Evolutionary conservation across 2,113 vertebrate genomes (phyloP).

Genomic region (Zootoca vivipara): DNA sequence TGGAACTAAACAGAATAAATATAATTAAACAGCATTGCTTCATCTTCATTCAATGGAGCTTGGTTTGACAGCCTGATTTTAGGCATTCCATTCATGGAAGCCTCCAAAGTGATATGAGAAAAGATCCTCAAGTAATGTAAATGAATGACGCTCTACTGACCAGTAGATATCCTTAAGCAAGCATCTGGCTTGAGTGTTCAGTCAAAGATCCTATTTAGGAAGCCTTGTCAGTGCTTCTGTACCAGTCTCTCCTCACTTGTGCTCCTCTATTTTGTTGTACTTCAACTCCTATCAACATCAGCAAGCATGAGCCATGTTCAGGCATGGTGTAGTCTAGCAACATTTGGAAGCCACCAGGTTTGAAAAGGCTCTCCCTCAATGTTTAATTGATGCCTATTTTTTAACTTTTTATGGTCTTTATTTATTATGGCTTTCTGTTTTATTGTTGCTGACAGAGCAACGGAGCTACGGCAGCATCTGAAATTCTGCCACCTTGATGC

Average conservation of each 20-base stretch:
- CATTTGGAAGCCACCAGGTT: too few species aligned
- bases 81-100: not conserved
- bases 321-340: too few species aligned
- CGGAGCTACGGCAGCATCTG: too few species aligned
- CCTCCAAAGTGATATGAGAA: not conserved
- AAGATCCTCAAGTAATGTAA: not conserved
- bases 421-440: not conserved
- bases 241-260: too few species aligned
- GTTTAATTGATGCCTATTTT: too few species aligned
- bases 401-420: not conserved
- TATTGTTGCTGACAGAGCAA: not conserved
- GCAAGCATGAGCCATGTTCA: not conserved
- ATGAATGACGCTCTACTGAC: not conserved
- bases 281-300: not conserved
- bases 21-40: not conserved
- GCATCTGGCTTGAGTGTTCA: not conserved
- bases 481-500: too few species aligned
- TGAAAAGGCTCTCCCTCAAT: too few species aligned
- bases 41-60: not conserved
- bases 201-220: not conserved
- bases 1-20: not conserved
- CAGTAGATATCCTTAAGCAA: not conserved
- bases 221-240: too few species aligned
- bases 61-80: not conserved
- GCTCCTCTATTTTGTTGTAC: not conserved